These are phyloP conservation scores for Agriopis aurantiaria DNA, from an alignment of 2,888 invertebrate species.

Conservation along the genomic window DNA sequence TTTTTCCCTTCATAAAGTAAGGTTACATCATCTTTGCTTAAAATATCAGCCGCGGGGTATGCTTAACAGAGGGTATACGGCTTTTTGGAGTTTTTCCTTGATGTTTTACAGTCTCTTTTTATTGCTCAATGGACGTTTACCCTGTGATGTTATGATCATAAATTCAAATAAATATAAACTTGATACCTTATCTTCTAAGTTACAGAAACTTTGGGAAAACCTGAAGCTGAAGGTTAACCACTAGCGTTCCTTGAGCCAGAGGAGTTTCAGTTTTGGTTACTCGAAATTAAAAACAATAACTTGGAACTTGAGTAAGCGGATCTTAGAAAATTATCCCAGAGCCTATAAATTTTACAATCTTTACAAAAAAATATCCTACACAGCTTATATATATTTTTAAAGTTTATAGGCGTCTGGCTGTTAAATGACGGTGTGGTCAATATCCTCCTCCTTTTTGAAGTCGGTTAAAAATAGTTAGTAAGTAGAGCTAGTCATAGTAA, in stretches of 20 bases:
- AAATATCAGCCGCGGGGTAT: constrained; percentile 35
- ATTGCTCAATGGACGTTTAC: constrained; percentile 35
- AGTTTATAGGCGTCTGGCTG: neutral
- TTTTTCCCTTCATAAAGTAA: constrained; percentile 41
- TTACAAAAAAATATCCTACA: too few relatives aligned
- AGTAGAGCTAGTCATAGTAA: too few relatives aligned
- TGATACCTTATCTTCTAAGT: constrained; percentile 13
- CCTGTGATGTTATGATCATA: constrained; percentile 24
- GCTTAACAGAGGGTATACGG: constrained; percentile 32
- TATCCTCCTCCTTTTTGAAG: too few relatives aligned
- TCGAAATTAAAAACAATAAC: too few relatives aligned
- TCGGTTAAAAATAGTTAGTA: neutral
- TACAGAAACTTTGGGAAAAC: constrained; percentile 8
- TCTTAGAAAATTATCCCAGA: too few relatives aligned
- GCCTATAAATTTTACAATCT: too few relatives aligned
- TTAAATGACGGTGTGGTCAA: neutral
- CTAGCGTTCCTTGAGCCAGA: neutral
- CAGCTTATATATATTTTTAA: too few relatives aligned
- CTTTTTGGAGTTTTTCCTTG: constrained; percentile 36
- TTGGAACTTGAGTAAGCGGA: too few relatives aligned
- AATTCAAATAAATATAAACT: constrained; percentile 32
- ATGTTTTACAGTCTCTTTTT: constrained; percentile 37
- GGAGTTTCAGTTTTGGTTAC: neutral
- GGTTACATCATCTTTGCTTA: constrained; percentile 38
- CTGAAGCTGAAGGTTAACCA: constrained; percentile 1